These are phyloP conservation scores for Acanthosoma haemorrhoidale DNA, from an alignment of 2,888 invertebrate species.

Conservation along the genomic window DNA sequence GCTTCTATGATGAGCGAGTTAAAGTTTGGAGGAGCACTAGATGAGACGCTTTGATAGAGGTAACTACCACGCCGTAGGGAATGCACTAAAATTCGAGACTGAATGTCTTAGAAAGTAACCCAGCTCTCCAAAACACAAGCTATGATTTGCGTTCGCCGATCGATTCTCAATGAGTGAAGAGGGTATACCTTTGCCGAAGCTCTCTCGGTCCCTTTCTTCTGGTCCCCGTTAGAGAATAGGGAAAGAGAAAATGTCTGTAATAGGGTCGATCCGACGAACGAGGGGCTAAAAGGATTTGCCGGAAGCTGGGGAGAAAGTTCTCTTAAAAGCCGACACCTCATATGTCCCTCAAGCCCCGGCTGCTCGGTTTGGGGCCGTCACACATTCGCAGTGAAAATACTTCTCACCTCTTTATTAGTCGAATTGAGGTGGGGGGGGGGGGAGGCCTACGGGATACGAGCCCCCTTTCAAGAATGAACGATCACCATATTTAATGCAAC, in stretches of 20 bases:
- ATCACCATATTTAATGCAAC: too few relatives aligned
- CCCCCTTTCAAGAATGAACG: too few relatives aligned
- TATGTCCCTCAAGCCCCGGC: neutral
- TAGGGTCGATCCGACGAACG: neutral
- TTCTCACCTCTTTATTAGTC: neutral
- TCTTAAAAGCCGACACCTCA: conserved; percentile 4
- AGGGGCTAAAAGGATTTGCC: neutral
- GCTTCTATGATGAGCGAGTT: too few relatives aligned
- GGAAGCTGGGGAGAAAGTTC: neutral
- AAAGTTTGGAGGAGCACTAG: too few relatives aligned
- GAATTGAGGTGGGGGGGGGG: neutral
- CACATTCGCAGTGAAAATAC: neutral
- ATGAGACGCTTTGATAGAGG: too few relatives aligned
- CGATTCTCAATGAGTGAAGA: neutral
- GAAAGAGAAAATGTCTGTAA: neutral
- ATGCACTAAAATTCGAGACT: neutral
- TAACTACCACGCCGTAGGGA: too few relatives aligned
- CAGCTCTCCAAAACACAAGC: too few relatives aligned
- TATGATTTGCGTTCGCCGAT: neutral
- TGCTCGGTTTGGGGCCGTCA: neutral
- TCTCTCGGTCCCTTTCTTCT: neutral
- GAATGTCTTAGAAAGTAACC: neutral
- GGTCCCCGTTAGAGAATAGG: neutral
- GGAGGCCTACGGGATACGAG: too few relatives aligned
- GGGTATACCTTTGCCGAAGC: too few relatives aligned